Conservation (phyloP, 1,140 invertebrate species). For the Zaprionus gabonicus region DNA sequence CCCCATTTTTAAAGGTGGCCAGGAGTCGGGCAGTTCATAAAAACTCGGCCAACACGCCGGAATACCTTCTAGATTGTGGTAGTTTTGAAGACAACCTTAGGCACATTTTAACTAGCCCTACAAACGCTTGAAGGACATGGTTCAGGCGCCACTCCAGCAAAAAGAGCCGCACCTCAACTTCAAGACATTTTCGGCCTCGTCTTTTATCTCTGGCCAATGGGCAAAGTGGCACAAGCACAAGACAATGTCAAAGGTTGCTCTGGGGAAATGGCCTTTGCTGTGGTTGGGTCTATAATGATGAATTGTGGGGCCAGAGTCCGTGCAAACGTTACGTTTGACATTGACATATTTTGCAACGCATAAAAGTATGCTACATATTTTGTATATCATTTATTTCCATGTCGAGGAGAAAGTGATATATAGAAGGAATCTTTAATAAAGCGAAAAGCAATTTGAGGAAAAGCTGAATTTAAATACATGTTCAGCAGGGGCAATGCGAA, state of each 20-base stretch:
- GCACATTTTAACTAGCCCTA: conserved; percentile 79
- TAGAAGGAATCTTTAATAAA: conserved; percentile 36
- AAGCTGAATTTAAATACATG: not conserved
- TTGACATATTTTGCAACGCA: conserved; percentile 78
- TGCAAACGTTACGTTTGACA: conserved; percentile 69
- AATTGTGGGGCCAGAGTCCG: conserved; percentile 64
- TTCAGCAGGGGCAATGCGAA: not conserved
- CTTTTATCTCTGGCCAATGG: conserved; percentile 40
- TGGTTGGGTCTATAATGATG: conserved; percentile 69
- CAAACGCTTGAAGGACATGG: conserved; percentile 44
- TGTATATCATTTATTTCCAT: conserved; percentile 52
- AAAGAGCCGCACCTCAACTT: conserved; percentile 62
- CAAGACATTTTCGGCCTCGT: conserved; percentile 31
- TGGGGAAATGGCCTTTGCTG: conserved; percentile 27
- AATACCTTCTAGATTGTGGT: conserved; percentile 54
- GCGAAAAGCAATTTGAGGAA: conserved; percentile 24
- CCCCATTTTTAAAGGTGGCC: conserved; percentile 62
- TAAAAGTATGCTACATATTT: conserved; percentile 77
- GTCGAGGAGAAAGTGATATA: conserved; percentile 9
- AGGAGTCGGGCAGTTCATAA: conserved; percentile 38
- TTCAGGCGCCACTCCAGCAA: conserved; percentile 33
- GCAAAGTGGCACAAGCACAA: conserved; percentile 3
- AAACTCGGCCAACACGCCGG: conserved; percentile 22
- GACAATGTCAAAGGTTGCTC: conserved; percentile 54
- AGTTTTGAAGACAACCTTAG: conserved; percentile 64